Base-by-base conservation (phyloP, 2,888 invertebrate genomes). In the Napeogenes inachia region DNA sequence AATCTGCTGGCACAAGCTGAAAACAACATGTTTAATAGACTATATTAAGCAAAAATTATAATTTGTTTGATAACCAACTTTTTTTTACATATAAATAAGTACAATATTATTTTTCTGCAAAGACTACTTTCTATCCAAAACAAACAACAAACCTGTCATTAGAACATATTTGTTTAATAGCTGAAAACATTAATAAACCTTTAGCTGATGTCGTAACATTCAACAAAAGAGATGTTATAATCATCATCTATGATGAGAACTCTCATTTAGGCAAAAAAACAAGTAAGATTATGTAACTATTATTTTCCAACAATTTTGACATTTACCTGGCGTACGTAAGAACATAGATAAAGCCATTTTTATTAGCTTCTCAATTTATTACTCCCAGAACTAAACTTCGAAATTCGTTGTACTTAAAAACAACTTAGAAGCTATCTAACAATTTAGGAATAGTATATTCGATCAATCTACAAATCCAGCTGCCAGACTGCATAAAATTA, bases 341-440 rank as follows among this genome's bases (percentile, higher is more conserved):
- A 89, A 82, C 81, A 85, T 84, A 5, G 90, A 90, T 64, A 89
- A 81, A 53, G 89, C 85, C 90, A 91, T 91, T 67, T 33, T 63
- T 53, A 54, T 54, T 12, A 32, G 6, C 10, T 13, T 21, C 21
- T 10, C 30, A 8, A 50, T 5, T 8, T 8, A 21, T 50, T 21
- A 2, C 6, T 2, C 8, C 21, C 5, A 13, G 5, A 50, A 53
- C 47, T 53, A 54, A 59, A 30, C 45, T 35, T 45, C 35, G 21
- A 50, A 50, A 56, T 13, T 54, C 10, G 30, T 21, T 35, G 30
- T 10, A 56, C 10, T 55, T 4, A 35, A 46, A 13, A 57, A 53
- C 54, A 55, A 35, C 12, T 12, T 4, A 32, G n/a, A 13, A 13
- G 13, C 5, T 12, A 38, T 4, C 38, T 8, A 38, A 8, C 35